Evolutionary conservation across 1,140 invertebrate species (phyloP), one percentile per base, ranked within the genome.

Genomic region (Helicoverpa armigera): DNA sequence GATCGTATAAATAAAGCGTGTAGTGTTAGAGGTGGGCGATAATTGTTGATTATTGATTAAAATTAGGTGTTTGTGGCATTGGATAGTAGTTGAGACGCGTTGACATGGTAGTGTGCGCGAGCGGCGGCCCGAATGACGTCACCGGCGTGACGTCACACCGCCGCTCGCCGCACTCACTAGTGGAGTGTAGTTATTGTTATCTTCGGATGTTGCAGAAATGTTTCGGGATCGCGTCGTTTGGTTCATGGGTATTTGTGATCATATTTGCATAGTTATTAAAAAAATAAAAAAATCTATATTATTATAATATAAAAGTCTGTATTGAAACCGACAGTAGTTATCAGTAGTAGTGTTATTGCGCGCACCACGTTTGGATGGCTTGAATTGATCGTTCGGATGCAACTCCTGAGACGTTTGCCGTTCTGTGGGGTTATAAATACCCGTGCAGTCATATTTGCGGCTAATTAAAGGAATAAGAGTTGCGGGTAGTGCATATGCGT

Each of bases 11-110:
- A 86, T 88, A 90, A 90, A 91, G 93, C 90, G 92, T 92, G 91
- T 94, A 94, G 91, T 91, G 88, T 92, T 94, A 94, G 92, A 90
- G 89, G 88, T 88, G 92, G 90, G 90, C 90, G 91, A 91, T 91
- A 92, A 93, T 94, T 94, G 93, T 94, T 94, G 92, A 94, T 94
- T 94, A 94, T 94, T 94, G 93, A 94, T 93, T 91, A 94, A 94
- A 92, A 92, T 92, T 94, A 94, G 90, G 89, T 91, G 90, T 94
- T 94, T 86, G 89, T 91, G 91, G 89, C 92, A 90, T 93, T 89
- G 90, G 90, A 89, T 87, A 82, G 91, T 91, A 91, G 91, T 87
- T 75, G 83, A 82, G 87, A 86, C 86, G 86, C 86, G 85, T 87
- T 82, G 83, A 67, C 82, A 77, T 80, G 75, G 81, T 54, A 54